Base-by-base conservation (phyloP, 2,888 invertebrate genomes). In the Hoplodrina ambigua region DNA sequence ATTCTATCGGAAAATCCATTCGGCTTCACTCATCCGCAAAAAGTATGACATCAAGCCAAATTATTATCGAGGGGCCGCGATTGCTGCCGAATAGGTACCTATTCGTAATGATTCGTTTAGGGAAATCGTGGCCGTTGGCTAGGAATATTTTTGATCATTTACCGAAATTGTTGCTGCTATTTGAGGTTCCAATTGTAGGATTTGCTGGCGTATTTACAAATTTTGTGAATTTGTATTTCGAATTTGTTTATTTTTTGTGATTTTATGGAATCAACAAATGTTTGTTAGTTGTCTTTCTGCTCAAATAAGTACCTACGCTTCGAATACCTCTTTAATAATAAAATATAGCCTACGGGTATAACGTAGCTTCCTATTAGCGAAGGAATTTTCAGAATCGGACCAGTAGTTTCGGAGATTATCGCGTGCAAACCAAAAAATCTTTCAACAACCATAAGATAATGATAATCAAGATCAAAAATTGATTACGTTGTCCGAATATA, bases 1-100 rank as follows among this genome's bases (percentile, higher is more conserved):
- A 94, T 92, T 93, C 93, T 92, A 94, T 94, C 90, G 94, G 94
- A 91, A 94, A 94, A 93, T 90, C 92, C 94, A 94, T 94, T 94
- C 89, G 88, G 86, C 82, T 88, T 89, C 93, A 91, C 86, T 92
- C 93, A 92, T 90, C 91, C 92, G 93, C 88, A 91, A 92, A 92
- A 91, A 94, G 91, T 92, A 92, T 93, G 92, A 93, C 92, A 91
- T 91, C 90, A 91, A 91, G 89, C 89, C 89, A 90, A 94, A 94
- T 94, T 94, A 94, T 93, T 91, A 89, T 89, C 86, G 87, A 88
- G 90, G 88, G 88, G 85, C 85, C 81, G 78, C 80, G 84, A 87
- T 86, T 85, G 84, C 82, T 86, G 73, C 80, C 75, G 82, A 80
- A 84, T 84, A 83, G 86, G 85, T 85, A 87, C 85, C 46, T 17